phyloP scores from a whole-genome alignment of 2,113 vertebrate genomes.

The Campylomormyrus tamandua region DNA sequence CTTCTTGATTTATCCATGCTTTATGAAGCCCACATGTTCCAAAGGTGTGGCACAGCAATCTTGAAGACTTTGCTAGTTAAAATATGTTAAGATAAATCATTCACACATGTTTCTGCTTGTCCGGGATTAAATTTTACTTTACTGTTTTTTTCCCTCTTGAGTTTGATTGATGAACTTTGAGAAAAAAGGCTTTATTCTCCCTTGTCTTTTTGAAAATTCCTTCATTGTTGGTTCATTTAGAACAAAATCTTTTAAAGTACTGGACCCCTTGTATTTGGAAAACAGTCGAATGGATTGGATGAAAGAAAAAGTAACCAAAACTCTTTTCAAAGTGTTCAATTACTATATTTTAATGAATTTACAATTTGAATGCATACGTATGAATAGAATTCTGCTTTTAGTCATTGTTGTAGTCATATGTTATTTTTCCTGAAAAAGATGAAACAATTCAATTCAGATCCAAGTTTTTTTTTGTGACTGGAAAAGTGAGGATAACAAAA shows the following conservation, averaged over 20 bases:
- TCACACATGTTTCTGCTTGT: constrained; percentile 24
- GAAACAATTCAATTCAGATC: neutral
- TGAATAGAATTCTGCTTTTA: neutral
- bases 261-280: neutral
- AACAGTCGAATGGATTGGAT: neutral
- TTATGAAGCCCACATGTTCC: constrained; percentile 25
- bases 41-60: constrained; percentile 12
- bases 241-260: neutral
- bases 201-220: constrained; percentile 8
- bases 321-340: neutral
- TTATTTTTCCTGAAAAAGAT: neutral
- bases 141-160: neutral
- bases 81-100: constrained; percentile 26
- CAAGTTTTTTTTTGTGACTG: neutral
- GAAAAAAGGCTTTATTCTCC: constrained; percentile 7
- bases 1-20: constrained; percentile 21
- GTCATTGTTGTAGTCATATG: neutral
- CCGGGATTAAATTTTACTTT: constrained; percentile 22
- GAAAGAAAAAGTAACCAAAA: neutral
- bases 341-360: neutral
- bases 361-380: neutral
- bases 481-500: neutral
- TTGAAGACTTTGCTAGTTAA: constrained; percentile 21
- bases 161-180: constrained; percentile 6
- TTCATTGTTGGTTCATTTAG: constrained; percentile 10